Conservation (phyloP, 1,140 invertebrate genomes). For the Agraylea sexmaculata region DNA sequence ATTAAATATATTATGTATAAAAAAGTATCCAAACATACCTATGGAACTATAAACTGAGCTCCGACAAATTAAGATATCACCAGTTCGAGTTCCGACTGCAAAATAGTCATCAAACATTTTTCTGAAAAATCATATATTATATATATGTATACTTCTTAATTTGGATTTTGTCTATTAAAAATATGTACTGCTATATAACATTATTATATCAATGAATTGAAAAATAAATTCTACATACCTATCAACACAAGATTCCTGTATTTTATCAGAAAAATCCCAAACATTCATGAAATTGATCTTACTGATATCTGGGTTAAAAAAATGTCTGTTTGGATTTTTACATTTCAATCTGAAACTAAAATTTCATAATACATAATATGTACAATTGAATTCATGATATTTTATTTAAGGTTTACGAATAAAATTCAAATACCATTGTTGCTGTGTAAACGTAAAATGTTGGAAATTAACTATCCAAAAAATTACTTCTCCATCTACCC, state of each 20-base stretch:
- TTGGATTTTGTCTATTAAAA: too few relatives aligned
- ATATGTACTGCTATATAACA: not conserved
- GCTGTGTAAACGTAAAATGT: too few relatives aligned
- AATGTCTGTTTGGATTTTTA: not conserved
- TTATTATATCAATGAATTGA: not conserved
- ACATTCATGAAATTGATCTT: conserved; percentile 6
- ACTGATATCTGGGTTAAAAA: conserved; percentile 9
- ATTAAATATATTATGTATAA: too few relatives aligned
- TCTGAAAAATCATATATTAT: conserved; percentile 9
- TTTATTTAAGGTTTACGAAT: not conserved
- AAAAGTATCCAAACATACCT: too few relatives aligned
- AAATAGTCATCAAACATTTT: conserved; percentile 11
- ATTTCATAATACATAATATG: conserved; percentile 4
- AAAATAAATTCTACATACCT: not conserved
- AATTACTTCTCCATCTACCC: conserved; percentile 13
- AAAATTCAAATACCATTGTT: too few relatives aligned
- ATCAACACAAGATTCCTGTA: not conserved
- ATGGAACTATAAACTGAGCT: too few relatives aligned
- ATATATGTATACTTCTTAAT: too few relatives aligned
- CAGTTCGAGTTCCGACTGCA: conserved; percentile 16
- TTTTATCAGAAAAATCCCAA: not conserved
- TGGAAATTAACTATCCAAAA: conserved; percentile 15
- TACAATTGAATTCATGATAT: conserved; percentile 4
- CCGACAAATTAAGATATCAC: conserved; percentile 15
- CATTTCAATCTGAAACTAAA: not conserved